Evolutionary conservation across 2,888 invertebrate genomes (phyloP), one percentile per base, ranked within the genome.

Genomic region (Drosophila multiciliata): DNA sequence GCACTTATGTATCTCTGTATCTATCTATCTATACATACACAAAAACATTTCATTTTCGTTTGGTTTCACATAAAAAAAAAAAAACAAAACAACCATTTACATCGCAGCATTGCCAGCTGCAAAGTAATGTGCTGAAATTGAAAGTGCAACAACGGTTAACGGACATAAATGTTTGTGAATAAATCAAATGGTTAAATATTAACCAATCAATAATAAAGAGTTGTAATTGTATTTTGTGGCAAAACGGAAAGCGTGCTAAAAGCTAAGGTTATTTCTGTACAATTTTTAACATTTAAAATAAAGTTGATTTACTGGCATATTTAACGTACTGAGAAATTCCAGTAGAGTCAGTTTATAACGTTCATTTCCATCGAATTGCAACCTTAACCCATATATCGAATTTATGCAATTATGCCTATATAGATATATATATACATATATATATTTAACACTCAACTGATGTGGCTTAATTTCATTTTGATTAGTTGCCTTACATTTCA

Each of bases 1-100:
- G 12, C 33, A 40, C 42, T 15, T 49, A 12, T 35, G n/a, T 48
- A 1, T 29, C 23, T 23, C 23, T 23, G 23, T 23, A n/a, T 48
- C 6, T 48, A 12, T 33, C 32, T 23, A 17, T 42, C 32, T 45
- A 45, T 17, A 36, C 29, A 29, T 57, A 66, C 58, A 58, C 61
- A 45, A 35, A 49, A 54, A 63, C 45, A 45, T 70, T 66, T 64
- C 29, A 69, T 69, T 80, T 83, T 75, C 70, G 29, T 59, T 77
- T 66, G 42, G 29, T 11, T 15, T 32, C 23, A 40, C 42, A 69
- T 55, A 42, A 35, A 32, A 42, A 50, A 38, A 42, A 58, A 33
- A 36, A 3, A 70, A 15, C 15, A 23, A 5, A 70, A 15, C 15
- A 36, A 15, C 45, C 15, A 50, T 69, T 69, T 35, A 49, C 40